Percentiles rank a stretch among this genome's conserved stretches.
Conservation (phyloP, 1,140 invertebrate species). For the Tyrophagus putrescentiae region DNA sequence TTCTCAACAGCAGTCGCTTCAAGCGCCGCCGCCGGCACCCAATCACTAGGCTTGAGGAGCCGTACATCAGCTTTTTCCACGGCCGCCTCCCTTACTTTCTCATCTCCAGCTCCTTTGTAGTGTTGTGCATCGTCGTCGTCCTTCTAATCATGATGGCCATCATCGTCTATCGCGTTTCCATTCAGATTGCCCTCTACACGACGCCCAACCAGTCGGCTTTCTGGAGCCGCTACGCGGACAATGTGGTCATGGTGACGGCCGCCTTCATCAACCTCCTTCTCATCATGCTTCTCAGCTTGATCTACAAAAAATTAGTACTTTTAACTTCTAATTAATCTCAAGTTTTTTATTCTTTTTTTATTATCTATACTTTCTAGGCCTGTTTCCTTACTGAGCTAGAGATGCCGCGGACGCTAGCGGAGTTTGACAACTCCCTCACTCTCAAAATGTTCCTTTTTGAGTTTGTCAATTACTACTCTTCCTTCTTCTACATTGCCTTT, state of each 20-base stretch:
- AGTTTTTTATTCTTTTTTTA: too few species aligned
- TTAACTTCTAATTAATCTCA: too few species aligned
- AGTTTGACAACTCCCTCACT: constrained; percentile 83
- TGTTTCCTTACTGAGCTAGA: constrained; percentile 82
- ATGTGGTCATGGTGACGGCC: constrained; percentile 65
- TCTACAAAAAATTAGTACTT: constrained; percentile 27
- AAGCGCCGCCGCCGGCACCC: too few species aligned
- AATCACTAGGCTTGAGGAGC: constrained; percentile 54
- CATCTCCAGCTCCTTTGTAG: constrained; percentile 63
- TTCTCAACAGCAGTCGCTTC: too few species aligned
- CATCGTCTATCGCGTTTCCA: constrained; percentile 75
- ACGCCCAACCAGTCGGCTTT: constrained; percentile 28
- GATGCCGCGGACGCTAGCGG: constrained; percentile 63
- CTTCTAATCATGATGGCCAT: constrained; percentile 73
- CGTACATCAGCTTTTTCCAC: constrained; percentile 70
- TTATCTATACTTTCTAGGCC: too few species aligned
- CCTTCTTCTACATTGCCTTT: constrained; percentile 97
- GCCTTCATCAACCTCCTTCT: constrained; percentile 70
- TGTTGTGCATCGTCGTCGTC: constrained; percentile 51
- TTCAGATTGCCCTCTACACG: constrained; percentile 3
- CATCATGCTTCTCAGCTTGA: constrained; percentile 60
- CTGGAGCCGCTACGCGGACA: constrained; percentile 58
- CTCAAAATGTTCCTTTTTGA: constrained; percentile 93
- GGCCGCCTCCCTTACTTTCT: constrained; percentile 64
- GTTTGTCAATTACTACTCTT: constrained; percentile 97